A percentile compares a stretch with the other conserved stretches of the same genome.
Evolutionary conservation across 2,797 vertebrate genomes (phyloP).

Genomic region (Fundulus diaphanus): DNA sequence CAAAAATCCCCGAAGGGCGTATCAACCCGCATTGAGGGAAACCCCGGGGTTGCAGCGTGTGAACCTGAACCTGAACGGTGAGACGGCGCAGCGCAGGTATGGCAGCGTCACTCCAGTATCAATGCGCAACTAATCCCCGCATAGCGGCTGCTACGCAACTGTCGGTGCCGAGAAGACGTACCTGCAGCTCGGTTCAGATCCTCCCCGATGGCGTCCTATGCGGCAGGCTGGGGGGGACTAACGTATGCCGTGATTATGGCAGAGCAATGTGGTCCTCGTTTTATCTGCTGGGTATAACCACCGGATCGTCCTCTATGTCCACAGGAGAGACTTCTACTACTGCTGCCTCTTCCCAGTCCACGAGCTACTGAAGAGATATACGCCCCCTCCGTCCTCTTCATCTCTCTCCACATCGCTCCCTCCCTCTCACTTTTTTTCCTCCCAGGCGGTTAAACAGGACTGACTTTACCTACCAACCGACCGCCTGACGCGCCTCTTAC

Average conservation of each 20-base stretch:
- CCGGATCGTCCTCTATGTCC: constrained; percentile 9
- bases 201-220: constrained; percentile 59
- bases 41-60: not conserved
- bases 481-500: constrained; percentile 56
- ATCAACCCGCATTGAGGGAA: not conserved
- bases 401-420: constrained; percentile 56
- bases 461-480: constrained; percentile 36
- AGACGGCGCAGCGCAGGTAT: constrained; percentile 37
- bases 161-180: constrained; percentile 37
- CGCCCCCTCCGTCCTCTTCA: constrained; percentile 69
- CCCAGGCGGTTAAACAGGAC: constrained; percentile 62
- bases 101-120: constrained; percentile 33
- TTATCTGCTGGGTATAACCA: constrained; percentile 11
- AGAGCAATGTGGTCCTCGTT: not conserved
- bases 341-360: constrained; percentile 49
- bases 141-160: constrained; percentile 47
- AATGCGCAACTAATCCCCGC: constrained; percentile 67
- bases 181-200: constrained; percentile 54
- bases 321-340: constrained; percentile 13
- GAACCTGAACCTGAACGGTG: not conserved
- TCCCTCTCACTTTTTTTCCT: constrained; percentile 41
- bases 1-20: not conserved
- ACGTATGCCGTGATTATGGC: constrained; percentile 12
- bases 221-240: constrained; percentile 34
- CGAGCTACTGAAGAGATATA: constrained; percentile 48